Base-by-base conservation (phyloP, 2,797 vertebrate species). In the Xenopus petersii region DNA sequence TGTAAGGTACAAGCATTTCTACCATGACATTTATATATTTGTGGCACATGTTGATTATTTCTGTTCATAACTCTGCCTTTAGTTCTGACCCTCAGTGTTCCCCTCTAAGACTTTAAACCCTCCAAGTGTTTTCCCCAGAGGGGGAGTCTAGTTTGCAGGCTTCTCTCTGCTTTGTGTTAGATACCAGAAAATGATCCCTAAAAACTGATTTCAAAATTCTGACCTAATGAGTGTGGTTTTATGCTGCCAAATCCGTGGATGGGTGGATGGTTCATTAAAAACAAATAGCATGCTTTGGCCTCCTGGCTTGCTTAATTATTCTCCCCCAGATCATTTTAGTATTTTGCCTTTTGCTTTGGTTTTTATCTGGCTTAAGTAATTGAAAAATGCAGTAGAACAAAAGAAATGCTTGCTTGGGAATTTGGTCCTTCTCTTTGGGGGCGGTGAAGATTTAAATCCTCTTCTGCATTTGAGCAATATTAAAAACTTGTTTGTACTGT, bases 201-300 rank as follows among this genome's bases (percentile, higher is more conserved):
- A 51, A 33, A 64, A 30, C 17, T 16, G 63, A n/a, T 68, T 58
- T 33, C n/a, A 47, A 69, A 46, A 69, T 64, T 13, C 49, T 73
- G 76, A 51, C 17, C 65, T 70, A 69, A 69, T 78, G 42, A 73
- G 51, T 36, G 30, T 64, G 21, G 42, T 17, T 56, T 30, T 65
- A 30, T 51, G 13, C n/a, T 65, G 76, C 71, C 51, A 64, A 59
- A 61, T 36, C 70, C 60, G 13, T 61, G 55, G 71, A 54, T 66
- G 55, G 71, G 61, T 66, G 66, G n/a, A 30, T 60, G n/a, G 48
- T 74, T 79, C 46, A 79, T 70, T 70, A 64, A 70, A 71, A 55
- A 17, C 10, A 61, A 70, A 59, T 60, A 60, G 36, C n/a, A 12
- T 65, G 2, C 51, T 11, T 17, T 61, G 76, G 55, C 76, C 61